These are phyloP conservation scores for Oryzias melastigma DNA, from an alignment of 2,113 vertebrate genomes.

Conservation along the genomic window DNA sequence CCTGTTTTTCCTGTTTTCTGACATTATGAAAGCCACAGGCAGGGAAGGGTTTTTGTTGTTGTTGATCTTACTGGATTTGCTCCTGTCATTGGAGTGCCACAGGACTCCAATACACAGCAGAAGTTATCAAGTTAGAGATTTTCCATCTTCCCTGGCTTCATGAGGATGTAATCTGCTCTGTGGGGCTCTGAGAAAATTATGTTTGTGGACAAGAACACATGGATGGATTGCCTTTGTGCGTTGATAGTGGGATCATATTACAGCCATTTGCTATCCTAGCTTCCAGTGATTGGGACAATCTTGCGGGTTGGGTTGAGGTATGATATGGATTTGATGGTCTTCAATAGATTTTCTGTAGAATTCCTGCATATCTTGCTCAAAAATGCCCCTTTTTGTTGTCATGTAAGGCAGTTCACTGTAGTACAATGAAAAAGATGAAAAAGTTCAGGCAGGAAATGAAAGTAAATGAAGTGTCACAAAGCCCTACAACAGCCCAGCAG, in stretches of 20 bases:
- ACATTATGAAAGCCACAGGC: too few species aligned
- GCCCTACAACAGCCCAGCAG: slow-evolving; percentile 53
- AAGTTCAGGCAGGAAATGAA: slow-evolving; percentile 44
- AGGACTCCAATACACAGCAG: background rate
- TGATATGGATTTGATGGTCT: slow-evolving; percentile 30
- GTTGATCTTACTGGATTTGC: too few species aligned
- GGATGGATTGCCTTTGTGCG: slow-evolving; percentile 13
- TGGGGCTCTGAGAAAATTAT: background rate
- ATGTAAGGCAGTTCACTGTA: slow-evolving; percentile 20
- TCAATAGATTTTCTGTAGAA: slow-evolving; percentile 31
- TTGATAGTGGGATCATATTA: slow-evolving; percentile 15
- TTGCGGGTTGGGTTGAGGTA: slow-evolving; percentile 19
- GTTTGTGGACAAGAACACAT: background rate
- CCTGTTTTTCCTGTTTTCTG: too few species aligned
- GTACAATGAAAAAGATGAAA: slow-evolving; percentile 24
- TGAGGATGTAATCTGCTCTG: background rate
- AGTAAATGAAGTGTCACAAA: slow-evolving; percentile 58
- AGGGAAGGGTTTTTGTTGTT: too few species aligned
- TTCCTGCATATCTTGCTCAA: slow-evolving; percentile 43
- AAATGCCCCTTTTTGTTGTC: slow-evolving; percentile 4
- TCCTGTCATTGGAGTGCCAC: background rate
- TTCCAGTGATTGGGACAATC: slow-evolving; percentile 16
- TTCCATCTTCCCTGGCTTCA: slow-evolving; percentile 1
- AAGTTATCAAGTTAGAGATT: background rate
- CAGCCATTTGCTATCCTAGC: slow-evolving; percentile 20